Evolutionary conservation across 2,113 vertebrate genomes (phyloP).

Genomic region (Sciurus niger): DNA sequence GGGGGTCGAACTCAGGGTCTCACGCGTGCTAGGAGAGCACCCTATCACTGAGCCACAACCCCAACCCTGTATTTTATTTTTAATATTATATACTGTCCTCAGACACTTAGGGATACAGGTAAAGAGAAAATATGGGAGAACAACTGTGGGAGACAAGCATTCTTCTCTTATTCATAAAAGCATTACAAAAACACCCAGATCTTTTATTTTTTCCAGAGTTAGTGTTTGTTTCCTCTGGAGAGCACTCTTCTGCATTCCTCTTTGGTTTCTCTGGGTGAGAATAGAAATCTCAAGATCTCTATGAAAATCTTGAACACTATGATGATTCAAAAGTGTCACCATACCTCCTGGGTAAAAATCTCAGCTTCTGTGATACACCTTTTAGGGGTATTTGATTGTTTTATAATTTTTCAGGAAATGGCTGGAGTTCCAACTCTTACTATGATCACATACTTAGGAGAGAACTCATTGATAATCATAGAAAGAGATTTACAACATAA

Average conservation of each 20-base stretch:
- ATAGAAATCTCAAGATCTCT: constrained; percentile 5
- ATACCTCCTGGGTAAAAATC: constrained; percentile 59
- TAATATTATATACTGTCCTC: background rate
- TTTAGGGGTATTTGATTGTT: constrained; percentile 72
- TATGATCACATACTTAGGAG: constrained; percentile 62
- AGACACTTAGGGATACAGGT: background rate
- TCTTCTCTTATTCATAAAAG: constrained; percentile 1
- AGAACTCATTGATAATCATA: constrained; percentile 74
- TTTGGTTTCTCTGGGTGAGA: constrained; percentile 58
- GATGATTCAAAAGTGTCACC: constrained; percentile 56
- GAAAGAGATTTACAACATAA: constrained; percentile 68
- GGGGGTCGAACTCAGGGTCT: too few species aligned
- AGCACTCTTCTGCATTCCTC: background rate
- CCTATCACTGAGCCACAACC: too few species aligned
- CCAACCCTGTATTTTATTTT: constrained; percentile 15
- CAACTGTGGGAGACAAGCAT: background rate
- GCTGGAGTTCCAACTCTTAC: constrained; percentile 60
- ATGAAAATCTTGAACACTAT: background rate
- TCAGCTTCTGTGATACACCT: constrained; percentile 11
- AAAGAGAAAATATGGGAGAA: background rate
- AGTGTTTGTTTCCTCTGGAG: background rate
- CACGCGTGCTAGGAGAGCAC: too few species aligned
- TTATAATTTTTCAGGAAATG: constrained; percentile 77
- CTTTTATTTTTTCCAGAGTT: background rate
- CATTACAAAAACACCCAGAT: background rate